Conservation (phyloP, 1,140 invertebrate genomes). For the Meloidogyne floridensis region DNA sequence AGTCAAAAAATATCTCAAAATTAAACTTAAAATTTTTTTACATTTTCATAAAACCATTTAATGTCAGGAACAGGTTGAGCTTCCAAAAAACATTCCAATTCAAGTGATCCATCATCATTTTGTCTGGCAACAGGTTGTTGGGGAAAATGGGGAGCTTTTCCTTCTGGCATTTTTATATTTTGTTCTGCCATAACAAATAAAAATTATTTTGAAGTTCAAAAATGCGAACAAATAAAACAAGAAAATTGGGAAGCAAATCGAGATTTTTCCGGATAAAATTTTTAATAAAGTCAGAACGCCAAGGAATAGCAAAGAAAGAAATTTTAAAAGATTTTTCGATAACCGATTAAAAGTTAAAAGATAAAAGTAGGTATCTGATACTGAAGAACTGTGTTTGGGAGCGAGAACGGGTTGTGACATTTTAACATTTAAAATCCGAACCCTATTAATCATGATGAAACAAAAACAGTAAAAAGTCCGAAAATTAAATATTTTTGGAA, state of each 20-base stretch:
- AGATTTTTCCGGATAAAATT: background rate
- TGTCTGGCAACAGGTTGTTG: slow-evolving; percentile 95
- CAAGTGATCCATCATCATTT: slow-evolving; percentile 80
- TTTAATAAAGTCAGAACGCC: background rate
- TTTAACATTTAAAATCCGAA: no score
- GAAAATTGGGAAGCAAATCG: background rate
- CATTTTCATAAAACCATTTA: slow-evolving; percentile 77
- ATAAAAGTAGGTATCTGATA: no score
- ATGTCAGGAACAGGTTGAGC: slow-evolving; percentile 91
- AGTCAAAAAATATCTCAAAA: background rate
- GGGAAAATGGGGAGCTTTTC: slow-evolving; percentile 90
- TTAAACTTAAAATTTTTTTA: slow-evolving; percentile 33
- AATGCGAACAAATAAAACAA: background rate
- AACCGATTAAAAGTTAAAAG: no score
- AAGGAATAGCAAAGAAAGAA: no score
- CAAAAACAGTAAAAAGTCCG: no score
- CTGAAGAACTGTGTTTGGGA: no score
- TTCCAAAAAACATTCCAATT: slow-evolving; percentile 93
- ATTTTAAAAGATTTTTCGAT: no score
- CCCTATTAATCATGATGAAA: no score
- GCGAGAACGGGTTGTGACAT: no score
- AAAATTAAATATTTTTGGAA: no score
- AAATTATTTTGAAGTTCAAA: background rate
- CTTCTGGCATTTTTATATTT: slow-evolving; percentile 66
- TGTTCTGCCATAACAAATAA: background rate